Evolutionary conservation across 2,113 vertebrate genomes (phyloP), one percentile per base, ranked within the genome.

Genomic region (Okapia johnstoni): DNA sequence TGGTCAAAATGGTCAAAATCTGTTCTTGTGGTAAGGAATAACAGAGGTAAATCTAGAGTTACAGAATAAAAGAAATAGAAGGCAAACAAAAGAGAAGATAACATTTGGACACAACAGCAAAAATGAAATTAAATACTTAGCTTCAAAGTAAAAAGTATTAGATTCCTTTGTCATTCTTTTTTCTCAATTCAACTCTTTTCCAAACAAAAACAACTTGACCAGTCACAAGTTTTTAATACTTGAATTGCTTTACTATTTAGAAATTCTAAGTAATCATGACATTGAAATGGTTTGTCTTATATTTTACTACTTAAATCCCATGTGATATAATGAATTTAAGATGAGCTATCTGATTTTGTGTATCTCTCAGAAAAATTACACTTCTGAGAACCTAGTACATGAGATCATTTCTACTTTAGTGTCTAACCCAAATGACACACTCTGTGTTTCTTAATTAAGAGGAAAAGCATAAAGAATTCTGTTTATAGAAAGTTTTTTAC

Each of bases 311-410:
- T 95, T 96, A 96, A 90, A 86, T 96, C 23, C 28, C n/a, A 93
- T 33, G 50, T 90, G 26, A 97, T 12, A 48, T 23, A 88, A 92
- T 84, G 26, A 79, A 87, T 87, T 94, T 73, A 73, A 93, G 79
- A 80, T 54, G 9, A 96, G 80, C 89, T 66, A 58, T 48, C 15
- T 90, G 60, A 97, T 94, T 94, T 87, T 28, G 40, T 36, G 46
- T 85, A 13, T 2, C 90, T 95, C 96, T 98, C 40, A 97, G 90
- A 88, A 98, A 98, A 97, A 96, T 10, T 60, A 30, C 55, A 94
- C 63, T 98, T 95, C 66, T 52, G 90, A 97, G 90, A 98, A 97
- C 46, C 60, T 12, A 79, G 21, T 30, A 77, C 83, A 90, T 70
- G 87, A 97, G 66, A 96, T 92, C 25, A 83, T 63, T 94, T 88